Evolutionary conservation across 2,888 invertebrate genomes (phyloP).

Genomic region (Brachyopa scutellaris): DNA sequence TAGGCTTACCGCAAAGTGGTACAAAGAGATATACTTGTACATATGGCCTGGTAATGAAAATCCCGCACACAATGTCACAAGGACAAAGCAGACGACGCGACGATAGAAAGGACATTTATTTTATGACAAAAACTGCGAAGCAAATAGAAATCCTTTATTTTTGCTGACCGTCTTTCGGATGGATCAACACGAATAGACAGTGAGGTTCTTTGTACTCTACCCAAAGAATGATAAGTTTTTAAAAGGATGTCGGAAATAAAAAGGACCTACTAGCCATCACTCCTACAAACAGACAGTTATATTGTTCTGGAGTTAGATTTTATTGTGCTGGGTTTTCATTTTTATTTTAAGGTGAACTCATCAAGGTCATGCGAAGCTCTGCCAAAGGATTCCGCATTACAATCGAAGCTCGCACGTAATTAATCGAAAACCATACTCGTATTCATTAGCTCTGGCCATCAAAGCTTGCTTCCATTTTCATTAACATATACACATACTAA

Average conservation of each 20-base stretch:
- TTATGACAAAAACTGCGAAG: slow-evolving; percentile 49
- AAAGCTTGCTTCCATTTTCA: background rate
- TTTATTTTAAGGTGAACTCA: slow-evolving; percentile 20
- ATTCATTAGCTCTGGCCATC: slow-evolving; percentile 3
- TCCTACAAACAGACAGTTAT: background rate
- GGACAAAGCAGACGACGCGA: background rate
- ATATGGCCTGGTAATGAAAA: slow-evolving; percentile 9
- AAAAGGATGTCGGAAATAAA: background rate
- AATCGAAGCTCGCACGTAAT: slow-evolving; percentile 34
- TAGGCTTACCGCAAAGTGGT: slow-evolving; percentile 34
- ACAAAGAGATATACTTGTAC: slow-evolving; percentile 2
- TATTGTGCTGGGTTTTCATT: slow-evolving; percentile 21
- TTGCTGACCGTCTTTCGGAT: background rate
- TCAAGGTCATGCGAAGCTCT: background rate
- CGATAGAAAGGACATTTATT: slow-evolving; percentile 28
- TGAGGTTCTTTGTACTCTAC: background rate
- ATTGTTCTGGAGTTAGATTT: background rate
- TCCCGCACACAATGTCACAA: background rate
- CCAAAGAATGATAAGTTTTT: background rate
- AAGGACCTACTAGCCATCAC: background rate
- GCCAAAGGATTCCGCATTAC: background rate
- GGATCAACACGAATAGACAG: background rate
- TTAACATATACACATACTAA: slow-evolving; percentile 37
- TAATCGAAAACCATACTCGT: slow-evolving; percentile 42
- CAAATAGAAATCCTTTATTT: slow-evolving; percentile 40